phyloP scores from a whole-genome alignment of 2,113 vertebrate species.

The Apus apus region DNA sequence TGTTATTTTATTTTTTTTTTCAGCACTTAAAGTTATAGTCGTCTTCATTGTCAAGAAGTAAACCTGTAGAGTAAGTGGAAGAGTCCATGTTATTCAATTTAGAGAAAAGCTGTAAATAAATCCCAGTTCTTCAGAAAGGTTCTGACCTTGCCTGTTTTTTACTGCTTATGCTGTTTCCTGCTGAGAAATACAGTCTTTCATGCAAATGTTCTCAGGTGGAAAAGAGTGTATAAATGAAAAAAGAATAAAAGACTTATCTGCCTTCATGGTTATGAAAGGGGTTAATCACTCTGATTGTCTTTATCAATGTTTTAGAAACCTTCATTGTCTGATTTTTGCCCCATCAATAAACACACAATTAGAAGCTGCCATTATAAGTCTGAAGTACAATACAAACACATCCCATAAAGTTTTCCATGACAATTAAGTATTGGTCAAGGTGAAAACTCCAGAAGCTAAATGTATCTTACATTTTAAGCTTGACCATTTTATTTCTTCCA shows the following conservation, averaged over 20 bases:
- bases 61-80: background rate
- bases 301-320: background rate
- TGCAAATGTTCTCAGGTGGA: background rate
- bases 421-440: rapidly evolving
- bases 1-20: rapidly evolving
- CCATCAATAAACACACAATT: background rate
- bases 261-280: background rate
- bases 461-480: rapidly evolving
- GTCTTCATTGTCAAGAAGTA: background rate
- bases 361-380: background rate
- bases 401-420: rapidly evolving
- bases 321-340: background rate
- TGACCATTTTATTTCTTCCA: background rate
- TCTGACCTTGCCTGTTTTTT: background rate
- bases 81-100: background rate
- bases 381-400: rapidly evolving
- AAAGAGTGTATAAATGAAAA: background rate
- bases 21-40: background rate
- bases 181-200: background rate
- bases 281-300: rapidly evolving
- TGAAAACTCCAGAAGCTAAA: background rate
- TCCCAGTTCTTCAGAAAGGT: background rate
- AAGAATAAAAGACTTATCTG: background rate
- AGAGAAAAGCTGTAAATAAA: background rate
- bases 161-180: rapidly evolving